Conservation (phyloP, 2,113 vertebrate genomes). For the Callorhinus ursinus region DNA sequence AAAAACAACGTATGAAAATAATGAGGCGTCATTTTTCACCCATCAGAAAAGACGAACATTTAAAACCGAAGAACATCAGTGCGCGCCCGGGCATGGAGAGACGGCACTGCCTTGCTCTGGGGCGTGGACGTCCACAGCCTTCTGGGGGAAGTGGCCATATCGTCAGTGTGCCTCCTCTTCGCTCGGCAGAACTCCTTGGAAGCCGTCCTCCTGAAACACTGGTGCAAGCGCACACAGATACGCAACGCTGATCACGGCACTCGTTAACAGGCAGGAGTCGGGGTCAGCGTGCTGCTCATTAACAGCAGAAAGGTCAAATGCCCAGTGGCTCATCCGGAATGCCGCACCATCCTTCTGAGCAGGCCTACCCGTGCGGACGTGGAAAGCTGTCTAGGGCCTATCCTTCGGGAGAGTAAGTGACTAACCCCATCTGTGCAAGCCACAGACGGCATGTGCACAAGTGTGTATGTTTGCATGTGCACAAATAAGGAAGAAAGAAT, state of each 20-base stretch:
- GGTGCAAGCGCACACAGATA: rapidly evolving
- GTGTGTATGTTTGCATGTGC: background rate
- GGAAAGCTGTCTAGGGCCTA: background rate
- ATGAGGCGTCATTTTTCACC: background rate
- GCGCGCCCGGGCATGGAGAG: background rate
- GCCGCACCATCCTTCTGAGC: background rate
- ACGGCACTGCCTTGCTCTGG: rapidly evolving
- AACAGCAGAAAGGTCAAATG: background rate
- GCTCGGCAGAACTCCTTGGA: background rate
- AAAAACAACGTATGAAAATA: background rate
- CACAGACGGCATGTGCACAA: no score
- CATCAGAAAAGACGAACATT: background rate
- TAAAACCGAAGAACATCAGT: background rate
- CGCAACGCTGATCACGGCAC: no score
- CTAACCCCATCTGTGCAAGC: background rate
- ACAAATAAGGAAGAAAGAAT: background rate
- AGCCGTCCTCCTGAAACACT: no score
- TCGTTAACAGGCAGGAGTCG: background rate
- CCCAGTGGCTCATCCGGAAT: background rate
- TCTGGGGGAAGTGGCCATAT: background rate
- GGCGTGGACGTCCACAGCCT: background rate
- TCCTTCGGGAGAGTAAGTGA: rapidly evolving
- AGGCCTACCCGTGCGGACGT: rapidly evolving
- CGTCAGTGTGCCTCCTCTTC: background rate
- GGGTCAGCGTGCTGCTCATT: background rate